Conservation (phyloP, 2,113 vertebrate genomes). For the Leucopternis melanops region DNA sequence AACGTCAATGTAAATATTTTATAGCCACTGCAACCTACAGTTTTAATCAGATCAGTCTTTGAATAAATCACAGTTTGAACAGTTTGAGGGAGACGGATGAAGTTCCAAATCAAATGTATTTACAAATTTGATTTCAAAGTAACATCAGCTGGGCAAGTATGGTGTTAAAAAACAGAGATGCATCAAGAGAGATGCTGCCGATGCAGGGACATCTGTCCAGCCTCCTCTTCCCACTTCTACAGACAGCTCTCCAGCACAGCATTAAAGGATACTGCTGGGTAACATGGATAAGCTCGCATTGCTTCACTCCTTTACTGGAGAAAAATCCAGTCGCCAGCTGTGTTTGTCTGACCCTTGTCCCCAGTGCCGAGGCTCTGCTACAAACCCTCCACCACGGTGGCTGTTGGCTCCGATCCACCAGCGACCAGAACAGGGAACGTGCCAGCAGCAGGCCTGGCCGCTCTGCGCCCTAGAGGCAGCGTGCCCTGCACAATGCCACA, state of each 20-base stretch:
- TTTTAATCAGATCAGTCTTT: not conserved
- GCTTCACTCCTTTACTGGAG: not conserved
- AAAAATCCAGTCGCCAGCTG: not conserved
- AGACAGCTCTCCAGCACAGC: not conserved
- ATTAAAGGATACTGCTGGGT: not conserved
- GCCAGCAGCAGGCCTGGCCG: not conserved
- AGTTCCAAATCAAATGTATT: not conserved
- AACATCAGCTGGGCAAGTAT: not conserved
- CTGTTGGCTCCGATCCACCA: accelerated
- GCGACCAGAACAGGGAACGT: not conserved
- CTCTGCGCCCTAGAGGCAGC: not conserved
- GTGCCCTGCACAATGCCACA: not conserved
- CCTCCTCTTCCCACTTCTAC: not conserved
- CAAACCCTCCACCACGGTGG: accelerated
- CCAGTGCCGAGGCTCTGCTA: not conserved
- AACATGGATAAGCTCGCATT: not conserved
- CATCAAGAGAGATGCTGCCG: not conserved
- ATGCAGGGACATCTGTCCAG: no score
- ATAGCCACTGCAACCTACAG: not conserved
- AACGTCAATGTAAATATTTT: not conserved
- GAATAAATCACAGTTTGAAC: not conserved
- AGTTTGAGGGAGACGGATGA: not conserved
- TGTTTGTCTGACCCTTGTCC: accelerated
- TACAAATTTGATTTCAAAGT: not conserved
- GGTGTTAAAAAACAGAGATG: not conserved